Evolutionary conservation across 2,113 vertebrate species (phyloP), one percentile per base, ranked within the genome.

Genomic region (Gallinago media): DNA sequence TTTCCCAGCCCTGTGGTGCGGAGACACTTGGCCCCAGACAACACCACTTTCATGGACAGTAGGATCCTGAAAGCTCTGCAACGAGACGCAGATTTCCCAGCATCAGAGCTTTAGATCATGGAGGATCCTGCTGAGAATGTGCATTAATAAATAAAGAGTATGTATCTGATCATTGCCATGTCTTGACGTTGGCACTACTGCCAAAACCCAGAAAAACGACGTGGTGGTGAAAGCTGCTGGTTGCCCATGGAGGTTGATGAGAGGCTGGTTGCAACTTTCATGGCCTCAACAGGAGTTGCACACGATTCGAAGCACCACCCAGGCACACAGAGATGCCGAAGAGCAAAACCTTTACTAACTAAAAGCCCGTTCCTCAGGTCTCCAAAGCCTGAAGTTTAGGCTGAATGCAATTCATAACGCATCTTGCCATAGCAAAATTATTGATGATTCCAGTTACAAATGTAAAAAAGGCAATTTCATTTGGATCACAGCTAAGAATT

Each of bases 391-490:
- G 46, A 16, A 15, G 29, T 25, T 77, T 65, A 84, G 90, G 87
- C 85, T 61, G 68, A 63, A 62, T 73, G 42, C 72, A 96, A 96
- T 88, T 63, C 54, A 49, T 36, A 67, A 84, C 18, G 17, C 26
- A 67, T 7, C 46, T 66, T 6, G 2, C 52, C 61, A 29, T 68
- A n/a, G n/a, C 4, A 75, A 96, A 89, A 89, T 52, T 52, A 31
- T 63, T 52, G 36, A 76, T 68, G 19, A 58, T 88, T 66, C 91
- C 88, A 92, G 59, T 44, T 96, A 86, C 27, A 97, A 94, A 94
- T 78, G 76, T 88, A 89, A 90, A 87, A 95, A 94, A 94, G 67
- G 80, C 80, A 96, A 95, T 96, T 96, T 95, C 46, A 84, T 93
- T 87, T 96, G 89, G 83, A 87, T 98, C 68, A 68, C 44, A 94